Evolutionary conservation across 2,797 vertebrate species (phyloP), one percentile per base, ranked within the genome.

Genomic region (Neosalanx taihuensis): DNA sequence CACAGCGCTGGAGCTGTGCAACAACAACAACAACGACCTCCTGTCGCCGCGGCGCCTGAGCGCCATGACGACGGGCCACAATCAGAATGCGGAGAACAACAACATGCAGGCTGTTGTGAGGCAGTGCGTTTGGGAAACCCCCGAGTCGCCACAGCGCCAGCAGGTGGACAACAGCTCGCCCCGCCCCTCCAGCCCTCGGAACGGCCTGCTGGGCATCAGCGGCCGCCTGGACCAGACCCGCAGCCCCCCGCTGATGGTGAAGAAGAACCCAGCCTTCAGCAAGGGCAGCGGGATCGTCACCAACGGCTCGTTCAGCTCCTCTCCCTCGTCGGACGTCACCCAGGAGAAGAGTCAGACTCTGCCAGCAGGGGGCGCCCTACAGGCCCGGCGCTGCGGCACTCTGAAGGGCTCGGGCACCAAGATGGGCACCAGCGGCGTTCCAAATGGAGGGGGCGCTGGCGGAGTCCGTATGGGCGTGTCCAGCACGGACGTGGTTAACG

Each of bases 241-340:
- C 79, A 99, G 97, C 75, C 97, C 97, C 0, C 96, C 96, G 0
- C 89, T 95, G 63, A 94, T 79, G 0, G 91, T 99, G 6, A 99
- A 99, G 80, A 99, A 99, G 89, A 99, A 99, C 81, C 96, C 96
- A 0, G 96, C 97, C 1, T 98, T 97, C 84, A 96, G 87, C 66
- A 99, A 99, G 86, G 97, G 97, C 33, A 97, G 97, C 0, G 97
- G 97, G 20, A 99, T 99, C 18, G 97, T 99, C 68, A 99, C 97
- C 57, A 99, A 99, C 0, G 97, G 97, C 12, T 99, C 97, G 20
- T 99, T 99, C 84, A 98, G 97, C 92, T 97, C 95, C 0, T 93
- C 93, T 0, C 88, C 91, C 0, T 95, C 95, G 5, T 87, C 88
- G 0, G 88, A 89, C 9, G 62, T 56, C 23, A 75, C n/a, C 67